Evolutionary conservation across 30 jellyfish, hydroid and myxozoan species (phyloP), one percentile per base, ranked within the genome.

Genomic region (Aurelia coerulea): DNA sequence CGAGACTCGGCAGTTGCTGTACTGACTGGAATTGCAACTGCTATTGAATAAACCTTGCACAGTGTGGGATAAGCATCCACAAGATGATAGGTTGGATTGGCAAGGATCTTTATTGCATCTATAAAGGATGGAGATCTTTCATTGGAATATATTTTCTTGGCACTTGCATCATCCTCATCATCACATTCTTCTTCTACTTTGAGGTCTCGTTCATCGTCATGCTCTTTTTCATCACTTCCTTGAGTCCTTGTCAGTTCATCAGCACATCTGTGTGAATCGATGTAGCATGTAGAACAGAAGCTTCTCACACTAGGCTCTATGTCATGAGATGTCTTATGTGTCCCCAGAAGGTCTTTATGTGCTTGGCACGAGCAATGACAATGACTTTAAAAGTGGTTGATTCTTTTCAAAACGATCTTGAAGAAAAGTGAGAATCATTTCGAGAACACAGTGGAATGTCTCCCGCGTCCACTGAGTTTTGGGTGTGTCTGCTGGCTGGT

Each of bases 11-110:
- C 87, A 76, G 87, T 76, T 73, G 83, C 83, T 15, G 83, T 39
- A 73, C 83, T 73, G 83, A 73, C 83, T 73, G 83, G 83, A 73
- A 76, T 76, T 51, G 87, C 87, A 54, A 76, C 87, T 76, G 87
- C 87, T 50, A 76, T 76, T 13, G 87, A 76, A 54, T 50, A 76
- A 58, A 76, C 62, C 87, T 54, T 76, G 77, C 87, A 41, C 29
- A 23, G 29, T 23, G 29, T 23, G 29, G 29, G 29, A 23, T 23
- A 23, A 23, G 29, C 29, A 23, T 23, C 29, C 29, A 23, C 29
- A 23, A 23, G 29, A 23, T 23, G 29, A 23, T 23, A 23, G 29
- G 29, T 23, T 23, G 29, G 29, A 23, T 23, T 23, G 29, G 29
- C 29, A 23, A 23, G 29, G 29, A 23, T 23, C 29, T 23, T 23